Percentiles rank a stretch among this genome's conserved stretches.
phyloP scores from a whole-genome alignment of 2,113 vertebrate species.

The Colius striatus region DNA sequence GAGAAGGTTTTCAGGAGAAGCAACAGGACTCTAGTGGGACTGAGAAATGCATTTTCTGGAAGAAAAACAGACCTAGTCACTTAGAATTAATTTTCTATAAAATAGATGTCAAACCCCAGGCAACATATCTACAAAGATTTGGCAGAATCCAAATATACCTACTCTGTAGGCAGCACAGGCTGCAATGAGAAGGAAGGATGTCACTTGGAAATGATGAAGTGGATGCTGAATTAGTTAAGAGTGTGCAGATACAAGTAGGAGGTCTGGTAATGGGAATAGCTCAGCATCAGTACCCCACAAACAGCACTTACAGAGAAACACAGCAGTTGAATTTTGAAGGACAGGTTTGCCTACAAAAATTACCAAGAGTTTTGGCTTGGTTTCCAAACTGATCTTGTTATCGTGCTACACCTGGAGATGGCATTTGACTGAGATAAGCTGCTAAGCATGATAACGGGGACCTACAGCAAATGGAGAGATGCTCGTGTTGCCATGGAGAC shows the following conservation, averaged over 20 bases:
- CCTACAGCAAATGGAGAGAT: constrained; percentile 33
- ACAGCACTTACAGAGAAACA: background rate
- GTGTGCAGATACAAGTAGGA: background rate
- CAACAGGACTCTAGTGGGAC: background rate
- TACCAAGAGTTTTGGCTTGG: background rate
- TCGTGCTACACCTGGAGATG: background rate
- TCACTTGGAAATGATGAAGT: background rate
- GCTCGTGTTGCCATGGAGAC: constrained; percentile 65
- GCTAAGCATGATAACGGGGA: constrained; percentile 10
- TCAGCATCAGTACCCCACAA: background rate
- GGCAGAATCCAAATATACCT: background rate
- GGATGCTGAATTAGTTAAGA: background rate
- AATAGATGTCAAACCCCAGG: background rate
- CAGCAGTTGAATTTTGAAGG: background rate
- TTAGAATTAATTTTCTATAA: background rate
- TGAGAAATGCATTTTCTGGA: background rate
- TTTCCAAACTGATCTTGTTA: constrained; percentile 15
- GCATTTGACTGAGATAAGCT: background rate
- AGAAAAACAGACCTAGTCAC: background rate
- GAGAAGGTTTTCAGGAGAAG: background rate
- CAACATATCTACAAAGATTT: background rate
- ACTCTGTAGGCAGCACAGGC: background rate
- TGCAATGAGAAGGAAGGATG: background rate
- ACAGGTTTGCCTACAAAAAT: background rate
- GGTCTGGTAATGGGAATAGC: background rate